Evolutionary conservation across 2,888 invertebrate genomes (phyloP), one percentile per base, ranked within the genome.

Genomic region (Archips xylosteana): DNA sequence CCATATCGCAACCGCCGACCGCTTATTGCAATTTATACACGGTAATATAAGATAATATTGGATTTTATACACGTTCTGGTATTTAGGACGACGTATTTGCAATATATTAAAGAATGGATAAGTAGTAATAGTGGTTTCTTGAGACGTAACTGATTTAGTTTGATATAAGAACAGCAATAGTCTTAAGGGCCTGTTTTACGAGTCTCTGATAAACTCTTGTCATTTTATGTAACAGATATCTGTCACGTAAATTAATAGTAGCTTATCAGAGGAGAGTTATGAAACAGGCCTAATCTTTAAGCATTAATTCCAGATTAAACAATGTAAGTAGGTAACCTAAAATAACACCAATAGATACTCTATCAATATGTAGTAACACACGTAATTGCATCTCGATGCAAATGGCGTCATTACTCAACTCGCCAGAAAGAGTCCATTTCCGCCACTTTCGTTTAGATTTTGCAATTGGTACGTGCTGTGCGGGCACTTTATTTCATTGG

Each of bases 391-490:
- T 51, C 61, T 70, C 59, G 59, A 68, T 47, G 45, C 69, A 57
- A 54, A 54, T 49, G 15, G 15, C 61, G 54, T 62, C 70, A 74
- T 75, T 75, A 71, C 71, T 71, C 71, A 71, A 71, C 59, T 64
- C 59, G 69, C 79, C 80, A 76, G 80, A 80, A 85, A 87, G 83
- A 86, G 78, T 81, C 81, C 81, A 84, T 89, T 89, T 90, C 89
- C 88, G 87, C 84, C 82, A 88, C 89, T 91, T 91, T 90, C 89
- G 85, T 89, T 82, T 83, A 83, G 85, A 87, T 92, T 92, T 93
- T 89, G 92, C 92, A 94, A 92, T 91, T 89, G 91, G 89, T 88
- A 89, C 92, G 90, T 89, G 90, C 87, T 90, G 89, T 89, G 90
- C 89, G 90, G 91, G 86, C 91, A 91, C 88, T 91, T 92, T 90